Evolutionary conservation across 1,140 invertebrate species (phyloP).

Genomic region (Drosophila oshimai): DNA sequence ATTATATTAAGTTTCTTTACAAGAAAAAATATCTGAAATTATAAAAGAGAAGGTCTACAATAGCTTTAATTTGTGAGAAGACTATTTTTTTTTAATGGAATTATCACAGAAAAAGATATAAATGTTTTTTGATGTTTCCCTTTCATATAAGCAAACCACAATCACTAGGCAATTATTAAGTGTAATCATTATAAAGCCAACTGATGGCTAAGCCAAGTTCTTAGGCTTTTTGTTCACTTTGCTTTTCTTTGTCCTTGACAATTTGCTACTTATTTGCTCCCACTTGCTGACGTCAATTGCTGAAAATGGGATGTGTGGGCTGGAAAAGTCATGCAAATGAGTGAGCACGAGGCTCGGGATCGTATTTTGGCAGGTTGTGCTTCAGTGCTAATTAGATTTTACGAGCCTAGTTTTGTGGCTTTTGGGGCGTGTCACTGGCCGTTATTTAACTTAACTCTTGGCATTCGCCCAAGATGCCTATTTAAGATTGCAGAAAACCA

Average conservation of each 20-base stretch:
- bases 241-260: neutral
- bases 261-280: slow-evolving; percentile 17
- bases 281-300: slow-evolving; percentile 54
- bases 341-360: neutral
- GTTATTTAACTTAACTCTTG: slow-evolving; percentile 47
- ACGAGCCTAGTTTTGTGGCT: slow-evolving; percentile 28
- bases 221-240: neutral
- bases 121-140: neutral
- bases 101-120: neutral
- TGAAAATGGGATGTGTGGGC: slow-evolving; percentile 9
- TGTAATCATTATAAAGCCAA: slow-evolving; percentile 1
- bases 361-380: slow-evolving; percentile 27
- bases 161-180: neutral
- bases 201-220: neutral
- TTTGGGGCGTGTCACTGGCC: slow-evolving; percentile 17
- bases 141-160: neutral
- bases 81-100: too few relatives aligned
- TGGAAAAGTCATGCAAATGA: slow-evolving; percentile 52
- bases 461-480: slow-evolving; percentile 12
- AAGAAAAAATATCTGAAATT: too few relatives aligned
- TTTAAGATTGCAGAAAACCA: neutral
- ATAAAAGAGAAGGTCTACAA: too few relatives aligned
- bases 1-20: too few relatives aligned
- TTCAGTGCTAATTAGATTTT: slow-evolving; percentile 60
- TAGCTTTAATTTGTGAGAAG: too few relatives aligned